A percentile compares a stretch with the other conserved stretches of the same genome.
These are phyloP conservation scores for Dendronephthya gigantea DNA, from an alignment of 64 coral and sea anemone genomes.

Conservation along the genomic window DNA sequence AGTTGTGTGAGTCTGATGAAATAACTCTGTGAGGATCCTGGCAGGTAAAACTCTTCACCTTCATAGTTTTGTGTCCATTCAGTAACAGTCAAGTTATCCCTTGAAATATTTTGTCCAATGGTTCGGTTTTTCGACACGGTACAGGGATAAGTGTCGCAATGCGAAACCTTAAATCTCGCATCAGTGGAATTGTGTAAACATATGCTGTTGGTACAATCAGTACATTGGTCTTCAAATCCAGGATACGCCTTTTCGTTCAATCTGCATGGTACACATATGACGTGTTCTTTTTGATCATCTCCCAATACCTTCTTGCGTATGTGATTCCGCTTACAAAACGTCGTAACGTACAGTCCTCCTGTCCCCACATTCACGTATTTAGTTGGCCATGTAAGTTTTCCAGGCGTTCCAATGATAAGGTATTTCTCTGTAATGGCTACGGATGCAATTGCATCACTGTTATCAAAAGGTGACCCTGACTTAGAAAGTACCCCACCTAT, in stretches of 20 bases:
- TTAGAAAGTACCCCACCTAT: slow-evolving; percentile 32
- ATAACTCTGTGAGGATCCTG: too few species aligned
- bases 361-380: slow-evolving; percentile 19
- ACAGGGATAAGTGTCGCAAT: too few species aligned
- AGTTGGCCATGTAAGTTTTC: slow-evolving; percentile 49
- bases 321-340: slow-evolving; percentile 50
- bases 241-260: background rate
- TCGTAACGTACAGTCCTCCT: slow-evolving; percentile 52
- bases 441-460: slow-evolving; percentile 13
- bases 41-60: too few species aligned
- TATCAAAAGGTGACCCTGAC: slow-evolving; percentile 20
- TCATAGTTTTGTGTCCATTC: too few species aligned
- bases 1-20: too few species aligned
- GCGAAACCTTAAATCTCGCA: background rate
- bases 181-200: background rate
- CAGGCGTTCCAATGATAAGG: slow-evolving; percentile 56
- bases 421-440: slow-evolving; percentile 37
- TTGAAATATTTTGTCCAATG: too few species aligned
- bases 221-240: slow-evolving; percentile 6
- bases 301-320: slow-evolving; percentile 34
- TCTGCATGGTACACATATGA: slow-evolving; percentile 50
- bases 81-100: too few species aligned
- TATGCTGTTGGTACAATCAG: background rate
- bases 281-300: background rate
- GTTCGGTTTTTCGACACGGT: too few species aligned